phyloP scores from a whole-genome alignment of 2,113 vertebrate genomes.

The Smithornis capensis region DNA sequence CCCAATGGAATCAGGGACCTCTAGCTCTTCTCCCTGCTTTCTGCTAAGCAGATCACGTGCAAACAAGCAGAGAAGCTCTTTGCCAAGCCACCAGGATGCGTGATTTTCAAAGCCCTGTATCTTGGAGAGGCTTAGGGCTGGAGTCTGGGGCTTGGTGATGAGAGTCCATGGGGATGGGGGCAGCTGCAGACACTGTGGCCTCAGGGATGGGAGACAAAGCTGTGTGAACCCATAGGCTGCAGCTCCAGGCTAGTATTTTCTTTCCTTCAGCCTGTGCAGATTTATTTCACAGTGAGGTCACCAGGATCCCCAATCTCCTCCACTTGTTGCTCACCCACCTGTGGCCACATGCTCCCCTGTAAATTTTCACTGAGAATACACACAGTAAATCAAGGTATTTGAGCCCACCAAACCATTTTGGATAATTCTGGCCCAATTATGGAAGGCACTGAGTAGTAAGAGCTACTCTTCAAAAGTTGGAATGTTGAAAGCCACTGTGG shows the following conservation, averaged over 20 bases:
- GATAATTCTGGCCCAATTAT: neutral
- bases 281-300: neutral
- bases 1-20: neutral
- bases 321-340: accelerated
- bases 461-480: neutral
- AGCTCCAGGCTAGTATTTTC: neutral
- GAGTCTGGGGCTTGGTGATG: neutral
- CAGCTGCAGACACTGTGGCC: neutral
- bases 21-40: accelerated
- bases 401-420: neutral
- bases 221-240: neutral
- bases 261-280: neutral
- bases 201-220: neutral
- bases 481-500: neutral
- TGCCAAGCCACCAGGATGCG: neutral
- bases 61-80: neutral
- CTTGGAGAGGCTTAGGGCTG: neutral
- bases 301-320: neutral
- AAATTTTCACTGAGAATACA: neutral
- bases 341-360: accelerated
- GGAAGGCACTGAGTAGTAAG: neutral
- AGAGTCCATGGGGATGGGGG: neutral
- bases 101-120: neutral
- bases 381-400: neutral
- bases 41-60: neutral